Percentiles rank a stretch among this genome's conserved stretches.
phyloP scores from a whole-genome alignment of 2,113 vertebrate species.

The Tetrao urogallus region DNA sequence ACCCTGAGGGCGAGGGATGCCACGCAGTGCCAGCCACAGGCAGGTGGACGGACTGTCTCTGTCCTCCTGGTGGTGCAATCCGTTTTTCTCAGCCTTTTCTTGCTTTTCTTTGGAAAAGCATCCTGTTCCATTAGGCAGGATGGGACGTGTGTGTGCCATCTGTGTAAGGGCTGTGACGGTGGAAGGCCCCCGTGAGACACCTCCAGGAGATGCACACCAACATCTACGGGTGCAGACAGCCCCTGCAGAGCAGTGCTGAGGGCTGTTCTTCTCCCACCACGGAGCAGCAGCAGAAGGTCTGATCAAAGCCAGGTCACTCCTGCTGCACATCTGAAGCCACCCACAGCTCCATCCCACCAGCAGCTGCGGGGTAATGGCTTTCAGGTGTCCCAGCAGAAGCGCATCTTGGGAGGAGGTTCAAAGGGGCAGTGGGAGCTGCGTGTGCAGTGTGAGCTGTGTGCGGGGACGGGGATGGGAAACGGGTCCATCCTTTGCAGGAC shows the following conservation, averaged over 20 bases:
- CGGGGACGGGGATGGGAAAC: not conserved
- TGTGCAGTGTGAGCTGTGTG: rapidly evolving
- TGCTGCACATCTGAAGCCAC: not conserved
- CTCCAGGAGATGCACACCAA: rapidly evolving
- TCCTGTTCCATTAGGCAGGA: not conserved
- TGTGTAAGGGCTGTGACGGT: rapidly evolving
- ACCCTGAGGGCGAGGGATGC: too few relatives aligned
- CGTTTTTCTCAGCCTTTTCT: not conserved
- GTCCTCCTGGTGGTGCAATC: too few relatives aligned
- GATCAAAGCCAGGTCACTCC: not conserved
- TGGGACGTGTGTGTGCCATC: not conserved
- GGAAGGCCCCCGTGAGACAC: rapidly evolving
- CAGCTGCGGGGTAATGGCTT: slow-evolving; percentile 16
- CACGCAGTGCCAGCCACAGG: too few relatives aligned
- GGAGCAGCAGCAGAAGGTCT: not conserved
- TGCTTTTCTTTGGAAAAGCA: not conserved
- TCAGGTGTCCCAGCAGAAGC: not conserved
- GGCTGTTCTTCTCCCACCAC: not conserved
- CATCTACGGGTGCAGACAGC: not conserved
- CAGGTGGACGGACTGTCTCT: not conserved
- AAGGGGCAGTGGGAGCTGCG: not conserved
- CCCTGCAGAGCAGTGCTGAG: rapidly evolving
- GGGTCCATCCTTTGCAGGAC: rapidly evolving
- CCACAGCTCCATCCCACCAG: not conserved
- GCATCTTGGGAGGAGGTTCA: not conserved